Evolutionary conservation across 2,888 invertebrate species (phyloP).

Genomic region (Sussaba pulchella): DNA sequence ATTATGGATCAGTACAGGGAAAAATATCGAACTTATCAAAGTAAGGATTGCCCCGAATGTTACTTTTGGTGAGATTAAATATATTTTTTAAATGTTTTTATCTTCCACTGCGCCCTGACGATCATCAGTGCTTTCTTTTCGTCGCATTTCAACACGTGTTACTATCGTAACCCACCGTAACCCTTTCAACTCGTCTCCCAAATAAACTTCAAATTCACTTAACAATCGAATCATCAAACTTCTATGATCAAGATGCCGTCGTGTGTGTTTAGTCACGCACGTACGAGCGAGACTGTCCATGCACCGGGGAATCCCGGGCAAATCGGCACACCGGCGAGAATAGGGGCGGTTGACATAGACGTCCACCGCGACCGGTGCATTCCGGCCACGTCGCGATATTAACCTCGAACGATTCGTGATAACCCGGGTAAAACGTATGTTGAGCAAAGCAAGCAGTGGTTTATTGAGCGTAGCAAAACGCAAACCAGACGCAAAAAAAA

Average conservation of each 20-base stretch:
- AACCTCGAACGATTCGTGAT: constrained; percentile 72
- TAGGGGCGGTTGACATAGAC: not conserved
- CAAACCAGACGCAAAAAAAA: not conserved
- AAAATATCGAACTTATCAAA: too few species aligned
- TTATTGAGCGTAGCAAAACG: not conserved
- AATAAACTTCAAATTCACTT: not conserved
- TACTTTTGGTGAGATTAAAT: too few species aligned
- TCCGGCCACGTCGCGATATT: constrained; percentile 76
- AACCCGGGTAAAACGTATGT: constrained; percentile 55
- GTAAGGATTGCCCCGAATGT: too few species aligned
- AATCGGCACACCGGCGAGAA: not conserved
- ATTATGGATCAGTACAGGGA: too few species aligned
- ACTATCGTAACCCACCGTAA: constrained; percentile 19
- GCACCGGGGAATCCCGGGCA: not conserved
- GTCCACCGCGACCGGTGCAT: constrained; percentile 62
- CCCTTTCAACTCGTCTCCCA: too few species aligned
- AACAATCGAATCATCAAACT: not conserved
- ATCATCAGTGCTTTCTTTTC: too few species aligned
- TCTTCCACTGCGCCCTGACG: too few species aligned
- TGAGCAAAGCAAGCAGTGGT: not conserved
- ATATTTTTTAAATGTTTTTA: too few species aligned
- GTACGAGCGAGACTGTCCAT: not conserved
- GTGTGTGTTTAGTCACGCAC: constrained; percentile 16
- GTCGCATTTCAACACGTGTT: too few species aligned
- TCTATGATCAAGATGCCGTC: constrained; percentile 33